Conservation (phyloP, 2,888 invertebrate genomes). For the Caenorhabditis sp. region DNA sequence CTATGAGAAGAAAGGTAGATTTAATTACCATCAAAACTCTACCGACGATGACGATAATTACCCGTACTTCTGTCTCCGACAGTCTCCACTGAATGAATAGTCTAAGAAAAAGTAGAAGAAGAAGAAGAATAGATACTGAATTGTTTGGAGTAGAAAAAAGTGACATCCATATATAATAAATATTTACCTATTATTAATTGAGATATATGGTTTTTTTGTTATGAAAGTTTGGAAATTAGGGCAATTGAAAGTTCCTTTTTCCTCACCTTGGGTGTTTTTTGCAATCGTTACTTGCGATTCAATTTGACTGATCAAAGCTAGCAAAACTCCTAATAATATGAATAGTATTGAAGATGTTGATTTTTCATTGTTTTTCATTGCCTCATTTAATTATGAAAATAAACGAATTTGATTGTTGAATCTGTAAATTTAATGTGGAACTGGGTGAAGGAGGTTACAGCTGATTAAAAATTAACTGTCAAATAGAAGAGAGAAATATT, state of each 20-base stretch:
- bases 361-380: conserved; percentile 1
- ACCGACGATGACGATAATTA: conserved; percentile 6
- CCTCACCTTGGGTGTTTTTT: conserved; percentile 29
- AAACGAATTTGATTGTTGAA: neutral
- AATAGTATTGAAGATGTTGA: neutral
- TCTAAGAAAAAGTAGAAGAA: neutral
- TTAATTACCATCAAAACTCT: conserved; percentile 10
- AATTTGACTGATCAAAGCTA: neutral
- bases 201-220: neutral
- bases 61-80: conserved; percentile 5
- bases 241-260: neutral
- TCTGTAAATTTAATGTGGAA: neutral
- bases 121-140: conserved; percentile 1
- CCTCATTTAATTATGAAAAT: neutral
- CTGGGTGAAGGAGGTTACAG: neutral
- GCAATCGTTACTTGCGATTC: conserved; percentile 25
- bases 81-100: neutral
- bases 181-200: neutral
- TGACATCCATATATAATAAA: conserved; percentile 2
- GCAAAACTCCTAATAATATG: neutral
- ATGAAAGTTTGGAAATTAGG: neutral
- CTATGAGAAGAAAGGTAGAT: neutral
- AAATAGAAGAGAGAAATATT: neutral
- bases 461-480: neutral
- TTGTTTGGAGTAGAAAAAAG: neutral